A percentile compares a stretch with the other conserved stretches of the same genome.
phyloP scores from a whole-genome alignment of 2,888 invertebrate species.

The Catocala nupta region DNA sequence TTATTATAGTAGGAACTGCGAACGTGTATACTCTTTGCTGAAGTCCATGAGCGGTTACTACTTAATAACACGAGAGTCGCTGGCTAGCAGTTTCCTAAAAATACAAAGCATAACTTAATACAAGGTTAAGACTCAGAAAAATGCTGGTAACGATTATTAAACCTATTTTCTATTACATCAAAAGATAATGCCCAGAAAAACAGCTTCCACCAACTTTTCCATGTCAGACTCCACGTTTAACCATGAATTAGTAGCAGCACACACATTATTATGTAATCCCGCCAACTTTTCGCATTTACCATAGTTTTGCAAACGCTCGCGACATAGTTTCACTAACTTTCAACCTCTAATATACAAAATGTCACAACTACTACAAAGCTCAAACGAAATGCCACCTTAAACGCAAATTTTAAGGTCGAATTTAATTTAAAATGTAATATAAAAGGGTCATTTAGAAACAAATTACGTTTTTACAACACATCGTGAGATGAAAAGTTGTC shows the following conservation, averaged over 20 bases:
- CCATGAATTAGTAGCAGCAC: conserved; percentile 45
- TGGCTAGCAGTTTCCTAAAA: too few species aligned
- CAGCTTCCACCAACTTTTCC: conserved; percentile 20
- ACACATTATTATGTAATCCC: conserved; percentile 47
- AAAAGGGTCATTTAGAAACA: conserved; percentile 53
- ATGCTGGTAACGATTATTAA: not conserved
- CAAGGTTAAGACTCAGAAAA: too few species aligned
- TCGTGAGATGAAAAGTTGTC: conserved; percentile 56
- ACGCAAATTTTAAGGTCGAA: conserved; percentile 22
- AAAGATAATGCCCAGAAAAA: conserved; percentile 12
- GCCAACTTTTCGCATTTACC: conserved; percentile 52
- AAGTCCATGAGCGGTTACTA: too few species aligned
- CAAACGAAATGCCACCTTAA: conserved; percentile 36
- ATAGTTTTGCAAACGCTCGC: conserved; percentile 50
- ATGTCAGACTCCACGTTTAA: conserved; percentile 37
- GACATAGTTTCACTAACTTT: conserved; percentile 50
- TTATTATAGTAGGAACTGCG: too few species aligned
- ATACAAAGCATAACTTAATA: too few species aligned
- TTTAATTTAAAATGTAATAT: conserved; percentile 27
- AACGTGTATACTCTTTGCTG: too few species aligned
- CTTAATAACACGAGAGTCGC: too few species aligned
- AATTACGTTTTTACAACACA: conserved; percentile 64
- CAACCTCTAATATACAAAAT: conserved; percentile 21
- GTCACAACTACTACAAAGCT: conserved; percentile 24
- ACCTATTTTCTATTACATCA: not conserved